Evolutionary conservation across 2,113 vertebrate species (phyloP), one percentile per base, ranked within the genome.

Genomic region (Tragelaphus buxtoni): DNA sequence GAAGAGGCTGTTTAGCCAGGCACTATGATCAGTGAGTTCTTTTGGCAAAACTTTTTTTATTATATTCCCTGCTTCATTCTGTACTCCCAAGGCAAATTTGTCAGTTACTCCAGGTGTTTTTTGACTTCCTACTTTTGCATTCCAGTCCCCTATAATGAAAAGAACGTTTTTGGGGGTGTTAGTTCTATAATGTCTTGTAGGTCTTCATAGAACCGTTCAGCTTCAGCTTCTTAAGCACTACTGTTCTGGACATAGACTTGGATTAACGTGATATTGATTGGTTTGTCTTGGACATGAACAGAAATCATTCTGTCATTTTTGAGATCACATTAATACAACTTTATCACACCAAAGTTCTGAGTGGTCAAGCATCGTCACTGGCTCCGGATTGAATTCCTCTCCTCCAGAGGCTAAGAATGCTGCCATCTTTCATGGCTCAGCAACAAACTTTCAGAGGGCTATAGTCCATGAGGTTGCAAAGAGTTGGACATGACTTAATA

Each of bases 331-430:
- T 39, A 39, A 39, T 69, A 35, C 18, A 69, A 5, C 2, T 69
- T 39, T 22, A 69, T 39, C 18, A 39, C 18, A 69, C 20, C 22
- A 69, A 69, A 39, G 18, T 35, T 69, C 18, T 69, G n/a, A 69
- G n/a, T 0, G 0, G n/a, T 69, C 9, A 69, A 69, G n/a, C 18
- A 9, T 39, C 0, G 0, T 69, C n/a, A 39, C 4, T 69, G n/a
- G n/a, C 9, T 4, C 18, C 0, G 1, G n/a, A 22, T 20, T 69
- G 65, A 69, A 69, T 11, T 69, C n/a, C 65, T 72, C 65, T 72
- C n/a, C n/a, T 12, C 35, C 0, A 0, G 65, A 72, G 65, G 4
- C 35, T 35, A 72, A 39, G 65, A 20, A 72, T 24, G n/a, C n/a
- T 22, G 10, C n/a, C 65, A 22, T 39, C 65, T 72, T 72, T 72